Conservation (phyloP, 2,797 vertebrate genomes). For the Sebastes ruberrimus region DNA sequence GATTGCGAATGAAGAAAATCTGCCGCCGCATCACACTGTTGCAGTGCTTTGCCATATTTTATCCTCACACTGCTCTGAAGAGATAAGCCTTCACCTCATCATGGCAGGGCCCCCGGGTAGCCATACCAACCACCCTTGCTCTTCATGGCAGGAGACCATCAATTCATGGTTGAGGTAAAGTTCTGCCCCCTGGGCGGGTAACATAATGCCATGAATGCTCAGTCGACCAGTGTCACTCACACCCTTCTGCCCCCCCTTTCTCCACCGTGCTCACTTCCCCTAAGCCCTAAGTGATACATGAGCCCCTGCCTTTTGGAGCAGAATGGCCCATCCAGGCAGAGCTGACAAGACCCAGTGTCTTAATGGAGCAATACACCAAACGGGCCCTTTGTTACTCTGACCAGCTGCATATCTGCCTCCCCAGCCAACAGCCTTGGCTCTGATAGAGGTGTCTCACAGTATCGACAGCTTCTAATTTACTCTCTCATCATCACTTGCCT, state of each 20-base stretch:
- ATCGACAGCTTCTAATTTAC: constrained; percentile 82
- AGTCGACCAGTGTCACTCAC: constrained; percentile 79
- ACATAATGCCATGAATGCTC: constrained; percentile 77
- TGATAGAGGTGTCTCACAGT: constrained; percentile 77
- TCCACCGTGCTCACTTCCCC: constrained; percentile 66
- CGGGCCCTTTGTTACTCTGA: constrained; percentile 70
- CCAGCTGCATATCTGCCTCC: constrained; percentile 75
- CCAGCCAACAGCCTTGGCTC: constrained; percentile 75
- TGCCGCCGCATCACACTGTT: constrained; percentile 17
- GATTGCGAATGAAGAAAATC: constrained; percentile 43
- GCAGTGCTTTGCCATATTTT: constrained; percentile 41
- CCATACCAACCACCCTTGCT: constrained; percentile 57
- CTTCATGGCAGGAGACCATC: constrained; percentile 74
- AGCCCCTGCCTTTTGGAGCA: constrained; percentile 72
- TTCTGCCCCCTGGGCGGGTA: constrained; percentile 69
- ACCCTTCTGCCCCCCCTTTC: constrained; percentile 52
- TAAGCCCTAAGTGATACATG: constrained; percentile 73
- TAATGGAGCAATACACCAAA: constrained; percentile 79
- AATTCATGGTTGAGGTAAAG: constrained; percentile 78
- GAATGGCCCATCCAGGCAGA: constrained; percentile 73
- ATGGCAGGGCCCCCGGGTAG: constrained; percentile 55
- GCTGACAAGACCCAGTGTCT: constrained; percentile 80
- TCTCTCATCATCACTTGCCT: constrained; percentile 82
- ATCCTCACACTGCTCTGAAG: constrained; percentile 54
- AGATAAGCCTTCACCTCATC: constrained; percentile 74